Base-by-base conservation (phyloP, 2,113 vertebrate genomes). In the Xenotilapia flavipinnis region DNA sequence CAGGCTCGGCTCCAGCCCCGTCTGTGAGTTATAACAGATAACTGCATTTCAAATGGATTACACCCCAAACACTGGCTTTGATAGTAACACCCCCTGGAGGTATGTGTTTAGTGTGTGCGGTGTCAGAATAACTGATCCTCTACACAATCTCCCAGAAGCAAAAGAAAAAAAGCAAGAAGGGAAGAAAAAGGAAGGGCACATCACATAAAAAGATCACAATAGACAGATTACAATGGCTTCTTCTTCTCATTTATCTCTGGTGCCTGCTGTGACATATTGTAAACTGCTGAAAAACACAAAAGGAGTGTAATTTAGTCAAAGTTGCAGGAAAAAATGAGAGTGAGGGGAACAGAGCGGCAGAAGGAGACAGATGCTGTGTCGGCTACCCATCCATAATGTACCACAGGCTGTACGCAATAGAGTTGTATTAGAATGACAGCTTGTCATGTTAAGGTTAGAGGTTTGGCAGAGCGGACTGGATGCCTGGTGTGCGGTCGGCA, bases 1-100 rank as follows among this genome's bases (percentile, higher is more conserved):
- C 89, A 90, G 93, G 87, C 93, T 93, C 3, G 7, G 85, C 80
- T 93, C 93, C 90, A 92, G 83, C 85, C 89, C 86, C 26, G 90
- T 87, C 90, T 90, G 88, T 87, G 90, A 92, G 82, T 92, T 92
- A 58, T 45, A 93, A 89, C 89, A 92, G 92, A 95, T 93, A 94
- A 91, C 82, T 90, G 90, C 89, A 90, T 94, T 93, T 94, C 92
- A 92, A 93, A 94, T 81, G 94, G 92, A 93, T 93, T 94, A 90
- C 58, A 91, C 82, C 84, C 90, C 81, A 91, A 93, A 94, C 85
- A 88, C 84, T 84, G 90, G 91, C 87, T 94, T 92, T 95, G 92
- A 95, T 94, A 92, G 87, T 65, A 91, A 92, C 87, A 89, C 49
- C 92, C 94, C 92, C 91, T 49, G 3, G 62, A 92, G 94, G 90